Evolutionary conservation across 2,888 invertebrate genomes (phyloP), one percentile per base, ranked within the genome.

Genomic region (Hipparchia sbordonii): DNA sequence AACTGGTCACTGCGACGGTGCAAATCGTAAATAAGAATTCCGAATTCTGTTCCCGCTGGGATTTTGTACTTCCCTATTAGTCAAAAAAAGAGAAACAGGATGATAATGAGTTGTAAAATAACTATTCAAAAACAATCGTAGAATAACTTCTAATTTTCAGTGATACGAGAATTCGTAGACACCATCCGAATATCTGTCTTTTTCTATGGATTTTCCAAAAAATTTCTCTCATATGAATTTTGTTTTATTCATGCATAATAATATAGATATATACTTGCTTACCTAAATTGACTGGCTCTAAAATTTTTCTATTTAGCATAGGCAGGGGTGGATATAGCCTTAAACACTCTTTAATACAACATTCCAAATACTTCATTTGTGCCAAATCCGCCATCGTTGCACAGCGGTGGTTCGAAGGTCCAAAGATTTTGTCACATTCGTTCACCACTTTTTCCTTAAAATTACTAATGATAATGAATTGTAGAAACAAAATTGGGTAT

Each of bases 1-100:
- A 92, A 95, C 66, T 88, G 85, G 51, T 90, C 85, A 0, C 87
- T 83, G 78, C 94, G 87, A 46, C 90, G 84, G 74, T 95, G 94
- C 60, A 88, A 61, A 72, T 88, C 86, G 70, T 72, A 78, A 23
- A 81, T 79, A 7, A 76, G 56, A 6, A 81, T 73, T 6, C 66
- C 67, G 23, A 74, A 78, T 51, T 76, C 67, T 9, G 72, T 73
- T 62, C 72, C 72, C 8, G 68, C 66, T 10, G 75, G 75, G 12
- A 74, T 52, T 45, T 66, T 60, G 70, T 73, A 77, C 2, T 71
- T 65, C 5, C 54, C 77, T 77, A 67, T 8, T n/a, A 66, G 8
- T 39, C 12, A 5, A 39, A 5, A 10, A 10, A 33, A 39, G 23
- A 23, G 23, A 23, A 23, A 23, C 23, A 23, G 23, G 23, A 23